These are phyloP conservation scores for Danio choprae DNA, from an alignment of 2,797 vertebrate species.

Conservation along the genomic window DNA sequence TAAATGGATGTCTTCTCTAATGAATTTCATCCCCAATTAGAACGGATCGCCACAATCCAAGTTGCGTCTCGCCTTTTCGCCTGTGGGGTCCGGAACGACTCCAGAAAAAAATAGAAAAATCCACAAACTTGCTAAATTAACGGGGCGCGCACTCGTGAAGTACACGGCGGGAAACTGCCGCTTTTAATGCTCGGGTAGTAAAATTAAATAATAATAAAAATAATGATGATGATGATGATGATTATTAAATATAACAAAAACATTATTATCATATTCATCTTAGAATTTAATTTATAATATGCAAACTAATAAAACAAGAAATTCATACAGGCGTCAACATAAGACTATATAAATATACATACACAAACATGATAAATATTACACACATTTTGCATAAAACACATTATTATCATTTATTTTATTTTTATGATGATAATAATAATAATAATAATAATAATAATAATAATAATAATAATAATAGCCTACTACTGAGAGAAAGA, in stretches of 20 bases:
- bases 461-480: background rate
- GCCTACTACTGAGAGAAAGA: no score
- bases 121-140: constrained; percentile 71
- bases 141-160: constrained; percentile 17
- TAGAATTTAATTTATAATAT: no score
- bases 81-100: constrained; percentile 63
- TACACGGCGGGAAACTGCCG: constrained; percentile 3
- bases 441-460: background rate
- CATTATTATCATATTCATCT: no score
- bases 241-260: background rate
- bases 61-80: constrained; percentile 70
- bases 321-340: no score
- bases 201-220: background rate
- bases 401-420: no score
- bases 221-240: background rate
- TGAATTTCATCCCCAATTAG: constrained; percentile 84
- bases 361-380: no score
- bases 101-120: constrained; percentile 60
- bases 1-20: constrained; percentile 80
- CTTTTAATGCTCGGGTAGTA: constrained; percentile 13
- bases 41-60: constrained; percentile 70
- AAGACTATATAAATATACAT: no score
- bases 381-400: no score
- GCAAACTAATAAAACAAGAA: no score
- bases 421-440: no score